Percentiles rank a stretch among this genome's conserved stretches.
Conservation (phyloP, 2,888 invertebrate genomes). For the Aelia acuminata region DNA sequence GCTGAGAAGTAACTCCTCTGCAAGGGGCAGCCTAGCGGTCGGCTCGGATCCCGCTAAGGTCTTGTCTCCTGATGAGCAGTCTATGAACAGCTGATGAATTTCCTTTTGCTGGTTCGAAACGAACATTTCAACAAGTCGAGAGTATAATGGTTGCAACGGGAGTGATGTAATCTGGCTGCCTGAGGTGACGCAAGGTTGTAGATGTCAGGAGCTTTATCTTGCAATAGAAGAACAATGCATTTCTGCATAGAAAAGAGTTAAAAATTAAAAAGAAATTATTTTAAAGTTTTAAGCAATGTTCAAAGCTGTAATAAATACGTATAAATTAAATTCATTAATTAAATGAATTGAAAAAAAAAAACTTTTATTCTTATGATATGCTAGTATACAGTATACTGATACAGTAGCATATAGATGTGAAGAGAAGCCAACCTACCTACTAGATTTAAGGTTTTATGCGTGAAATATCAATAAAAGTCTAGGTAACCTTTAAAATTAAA, state of each 20-base stretch:
- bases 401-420: no score
- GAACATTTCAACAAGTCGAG: not conserved
- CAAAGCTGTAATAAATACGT: no score
- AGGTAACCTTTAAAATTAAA: no score
- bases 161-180: not conserved
- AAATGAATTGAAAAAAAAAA: no score
- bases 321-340: no score
- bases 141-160: not conserved
- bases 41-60: not conserved
- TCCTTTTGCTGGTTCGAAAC: not conserved
- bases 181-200: not conserved
- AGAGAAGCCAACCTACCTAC: no score
- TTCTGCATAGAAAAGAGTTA: not conserved
- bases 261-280: no score
- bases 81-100: not conserved
- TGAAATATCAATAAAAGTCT: no score
- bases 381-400: no score
- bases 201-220: not conserved
- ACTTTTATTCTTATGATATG: no score
- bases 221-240: conserved; percentile 16
- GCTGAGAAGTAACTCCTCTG: not conserved
- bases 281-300: no score
- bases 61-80: not conserved
- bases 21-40: not conserved
- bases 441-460: no score